Conservation (phyloP, 2,888 invertebrate genomes). For the Cryptus armator region DNA sequence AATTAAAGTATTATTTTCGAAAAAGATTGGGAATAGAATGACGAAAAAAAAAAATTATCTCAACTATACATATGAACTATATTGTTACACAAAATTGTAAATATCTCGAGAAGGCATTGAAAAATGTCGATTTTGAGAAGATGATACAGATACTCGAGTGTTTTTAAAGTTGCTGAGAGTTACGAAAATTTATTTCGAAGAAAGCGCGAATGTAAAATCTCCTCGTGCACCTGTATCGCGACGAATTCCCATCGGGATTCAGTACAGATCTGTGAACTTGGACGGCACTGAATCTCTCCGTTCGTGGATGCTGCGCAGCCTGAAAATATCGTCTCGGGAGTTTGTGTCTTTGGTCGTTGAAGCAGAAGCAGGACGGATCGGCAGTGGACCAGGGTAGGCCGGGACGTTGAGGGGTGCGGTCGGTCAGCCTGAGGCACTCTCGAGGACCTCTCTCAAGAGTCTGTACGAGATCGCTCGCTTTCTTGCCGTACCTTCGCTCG, state of each 20-base stretch:
- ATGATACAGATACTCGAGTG: background rate
- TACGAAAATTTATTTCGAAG: background rate
- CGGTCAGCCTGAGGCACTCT: slow-evolving; percentile 39
- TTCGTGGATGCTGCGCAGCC: slow-evolving; percentile 14
- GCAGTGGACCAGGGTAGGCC: slow-evolving; percentile 41
- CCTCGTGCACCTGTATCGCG: slow-evolving; percentile 8
- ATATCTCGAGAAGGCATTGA: background rate
- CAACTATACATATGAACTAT: too few relatives aligned
- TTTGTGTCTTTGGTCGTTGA: slow-evolving; percentile 28
- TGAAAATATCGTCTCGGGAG: slow-evolving; percentile 19
- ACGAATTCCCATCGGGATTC: background rate
- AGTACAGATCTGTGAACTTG: slow-evolving; percentile 30
- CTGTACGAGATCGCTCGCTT: slow-evolving; percentile 43
- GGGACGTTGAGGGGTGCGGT: slow-evolving; percentile 45
- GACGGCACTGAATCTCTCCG: slow-evolving; percentile 41
- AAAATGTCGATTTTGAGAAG: background rate
- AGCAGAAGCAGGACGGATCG: slow-evolving; percentile 9
- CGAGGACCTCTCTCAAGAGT: slow-evolving; percentile 41
- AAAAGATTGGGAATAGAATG: background rate
- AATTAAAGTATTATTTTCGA: background rate
- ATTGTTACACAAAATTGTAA: too few relatives aligned
- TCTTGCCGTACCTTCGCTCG: slow-evolving; percentile 24
- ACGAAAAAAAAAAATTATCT: background rate
- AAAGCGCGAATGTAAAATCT: background rate
- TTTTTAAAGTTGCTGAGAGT: background rate